Conservation (phyloP, 1,140 invertebrate genomes). For the Armadillidium nasatum region DNA sequence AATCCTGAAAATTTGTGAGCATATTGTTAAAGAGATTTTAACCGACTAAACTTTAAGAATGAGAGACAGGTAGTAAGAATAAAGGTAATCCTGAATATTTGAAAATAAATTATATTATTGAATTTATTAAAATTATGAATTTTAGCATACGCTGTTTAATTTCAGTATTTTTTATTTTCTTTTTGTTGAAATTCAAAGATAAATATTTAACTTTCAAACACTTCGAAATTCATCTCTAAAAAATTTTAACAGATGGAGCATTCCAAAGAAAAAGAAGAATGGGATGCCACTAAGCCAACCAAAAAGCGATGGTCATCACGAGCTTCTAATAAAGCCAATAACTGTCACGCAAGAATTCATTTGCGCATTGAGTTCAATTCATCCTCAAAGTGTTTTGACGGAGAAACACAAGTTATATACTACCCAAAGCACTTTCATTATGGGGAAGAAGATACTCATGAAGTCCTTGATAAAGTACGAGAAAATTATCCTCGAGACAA, state of each 20-base stretch:
- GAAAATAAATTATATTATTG: no score
- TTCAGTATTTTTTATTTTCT: no score
- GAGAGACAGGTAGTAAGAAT: no score
- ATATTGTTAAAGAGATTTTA: no score
- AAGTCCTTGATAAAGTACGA: not conserved
- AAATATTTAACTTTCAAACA: no score
- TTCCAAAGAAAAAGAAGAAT: conserved; percentile 34
- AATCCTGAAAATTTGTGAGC: no score
- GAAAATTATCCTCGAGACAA: not conserved
- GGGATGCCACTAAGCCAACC: conserved; percentile 27
- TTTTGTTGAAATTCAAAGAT: no score
- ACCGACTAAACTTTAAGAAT: no score
- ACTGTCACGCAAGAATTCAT: conserved; percentile 42
- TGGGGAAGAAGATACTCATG: conserved; percentile 31
- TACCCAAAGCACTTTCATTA: conserved; percentile 43
- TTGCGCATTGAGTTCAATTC: conserved; percentile 40
- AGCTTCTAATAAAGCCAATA: conserved; percentile 33
- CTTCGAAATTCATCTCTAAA: no score
- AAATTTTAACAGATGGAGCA: conserved; percentile 26
- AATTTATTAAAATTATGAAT: no score
- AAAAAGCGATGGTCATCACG: conserved; percentile 37
- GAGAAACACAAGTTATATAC: conserved; percentile 38
- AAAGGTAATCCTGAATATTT: no score
- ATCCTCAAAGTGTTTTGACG: conserved; percentile 33
- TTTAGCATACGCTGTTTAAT: no score